Evolutionary conservation across 1,140 invertebrate species (phyloP), one percentile per base, ranked within the genome.

Genomic region (Drosophila leontia): DNA sequence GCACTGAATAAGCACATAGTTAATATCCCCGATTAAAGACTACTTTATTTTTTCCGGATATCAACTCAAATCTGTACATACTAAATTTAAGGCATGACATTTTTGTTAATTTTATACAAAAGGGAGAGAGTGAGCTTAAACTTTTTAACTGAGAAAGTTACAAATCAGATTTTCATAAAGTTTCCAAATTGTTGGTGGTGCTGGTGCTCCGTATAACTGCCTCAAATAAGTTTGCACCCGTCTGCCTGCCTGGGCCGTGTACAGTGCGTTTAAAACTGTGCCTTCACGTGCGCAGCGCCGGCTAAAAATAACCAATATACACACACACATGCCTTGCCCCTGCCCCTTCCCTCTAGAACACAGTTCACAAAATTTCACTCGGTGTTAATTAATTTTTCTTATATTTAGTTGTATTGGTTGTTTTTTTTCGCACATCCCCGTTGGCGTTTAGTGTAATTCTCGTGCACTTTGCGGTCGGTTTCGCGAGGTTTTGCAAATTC

Each of bases 361-460:
- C 23, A 51, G 15, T 15, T 51, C 17, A 57, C 48, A 44, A 71
- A 70, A 75, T 77, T 78, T 78, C 55, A 62, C 78, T 67, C 65
- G 60, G 72, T 88, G 84, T 83, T 86, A 86, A 86, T 86, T 86
- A 87, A 78, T 82, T 82, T 82, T 78, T 35, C 68, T 51, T 62
- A 61, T 69, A 67, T 59, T 71, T 63, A 51, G 23, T 58, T 37
- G 12, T 53, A 19, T 51, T 26, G 9, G 26, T 47, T 23, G 23
- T 55, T 51, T 41, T 39, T 39, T 60, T 44, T 65, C 26, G 45
- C 63, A 51, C 67, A 63, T 56, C 53, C 35, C 53, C 53, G 5
- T 5, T 39, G 53, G 47, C 44, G 39, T 74, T 60, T 72, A 64
- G 51, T 67, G 32, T 78, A 82, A 78, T 82, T 72, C 61, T 78